A percentile compares a stretch with the other conserved stretches of the same genome.
Conservation (phyloP, 2,888 invertebrate species). For the Deilephila elpenor region DNA sequence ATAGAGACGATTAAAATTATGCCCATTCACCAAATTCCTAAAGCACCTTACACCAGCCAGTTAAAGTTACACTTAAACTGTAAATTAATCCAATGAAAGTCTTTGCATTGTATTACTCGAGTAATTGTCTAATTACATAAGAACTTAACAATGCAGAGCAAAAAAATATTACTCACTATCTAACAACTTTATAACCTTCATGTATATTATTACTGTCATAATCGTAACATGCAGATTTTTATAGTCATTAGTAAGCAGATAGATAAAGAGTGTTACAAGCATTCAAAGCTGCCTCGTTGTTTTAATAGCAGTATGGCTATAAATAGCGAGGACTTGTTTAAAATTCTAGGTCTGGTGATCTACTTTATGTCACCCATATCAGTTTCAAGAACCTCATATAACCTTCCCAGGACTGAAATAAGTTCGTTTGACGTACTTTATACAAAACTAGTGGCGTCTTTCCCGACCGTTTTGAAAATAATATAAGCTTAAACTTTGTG, state of each 20-base stretch:
- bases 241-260: neutral
- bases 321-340: too few relatives aligned
- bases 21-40: neutral
- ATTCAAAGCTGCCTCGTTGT: too few relatives aligned
- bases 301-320: too few relatives aligned
- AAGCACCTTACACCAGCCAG: neutral
- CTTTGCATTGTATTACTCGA: slow-evolving; percentile 4
- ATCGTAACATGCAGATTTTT: neutral
- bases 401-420: too few relatives aligned
- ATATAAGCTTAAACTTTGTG: too few relatives aligned
- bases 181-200: neutral
- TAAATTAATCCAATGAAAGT: slow-evolving; percentile 12
- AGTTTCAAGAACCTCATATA: too few relatives aligned
- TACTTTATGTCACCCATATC: too few relatives aligned
- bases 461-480: too few relatives aligned
- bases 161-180: neutral
- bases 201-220: neutral
- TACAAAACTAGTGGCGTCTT: too few relatives aligned
- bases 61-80: neutral
- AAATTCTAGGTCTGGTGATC: too few relatives aligned
- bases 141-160: neutral
- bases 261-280: neutral
- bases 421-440: too few relatives aligned
- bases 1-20: too few relatives aligned
- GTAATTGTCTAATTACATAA: slow-evolving; percentile 22